Conservation (phyloP, 2,113 vertebrate genomes). For the Panthera tigris region DNA sequence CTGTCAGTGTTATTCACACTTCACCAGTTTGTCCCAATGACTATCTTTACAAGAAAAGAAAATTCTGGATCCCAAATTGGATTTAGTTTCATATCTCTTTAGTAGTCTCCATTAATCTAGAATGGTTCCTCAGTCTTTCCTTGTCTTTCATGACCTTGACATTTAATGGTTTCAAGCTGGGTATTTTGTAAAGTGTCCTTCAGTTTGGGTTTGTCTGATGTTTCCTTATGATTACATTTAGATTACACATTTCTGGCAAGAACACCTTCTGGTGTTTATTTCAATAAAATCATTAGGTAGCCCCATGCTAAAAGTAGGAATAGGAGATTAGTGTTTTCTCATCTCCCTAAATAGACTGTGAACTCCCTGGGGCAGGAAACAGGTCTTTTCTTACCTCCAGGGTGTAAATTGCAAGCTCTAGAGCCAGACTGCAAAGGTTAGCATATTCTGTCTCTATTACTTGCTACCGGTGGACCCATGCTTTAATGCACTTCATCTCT, state of each 20-base stretch:
- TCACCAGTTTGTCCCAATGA: not conserved
- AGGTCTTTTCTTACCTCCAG: not conserved
- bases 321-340: constrained; percentile 46
- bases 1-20: not conserved
- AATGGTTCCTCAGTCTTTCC: not conserved
- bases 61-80: not conserved
- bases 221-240: constrained; percentile 54
- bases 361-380: not conserved
- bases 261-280: constrained; percentile 60
- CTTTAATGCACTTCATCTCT: constrained; percentile 11
- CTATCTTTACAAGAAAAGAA: constrained; percentile 15
- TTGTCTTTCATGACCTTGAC: constrained; percentile 17
- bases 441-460: not conserved
- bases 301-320: not conserved
- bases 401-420: not conserved
- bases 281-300: constrained; percentile 24
- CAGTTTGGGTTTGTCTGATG: not conserved
- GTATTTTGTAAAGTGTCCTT: constrained; percentile 35
- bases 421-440: not conserved
- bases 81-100: not conserved
- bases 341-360: constrained; percentile 13
- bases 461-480: not conserved
- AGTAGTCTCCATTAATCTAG: not conserved
- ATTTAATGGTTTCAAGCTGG: not conserved
- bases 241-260: constrained; percentile 47